Base-by-base conservation (phyloP, 1,140 invertebrate species). In the Ectropis grisescens region DNA sequence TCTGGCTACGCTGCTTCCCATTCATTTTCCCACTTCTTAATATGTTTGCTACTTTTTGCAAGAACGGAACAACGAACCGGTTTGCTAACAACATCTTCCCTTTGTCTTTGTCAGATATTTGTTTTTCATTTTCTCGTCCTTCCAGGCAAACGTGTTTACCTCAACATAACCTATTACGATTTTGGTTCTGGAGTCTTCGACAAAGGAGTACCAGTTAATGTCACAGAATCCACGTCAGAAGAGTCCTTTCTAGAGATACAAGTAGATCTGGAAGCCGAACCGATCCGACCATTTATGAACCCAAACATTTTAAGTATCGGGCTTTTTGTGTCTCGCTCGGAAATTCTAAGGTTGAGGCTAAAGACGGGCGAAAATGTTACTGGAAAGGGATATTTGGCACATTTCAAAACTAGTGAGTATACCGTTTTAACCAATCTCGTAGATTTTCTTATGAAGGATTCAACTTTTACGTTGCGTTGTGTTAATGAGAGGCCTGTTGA, bases 151-250 rank as follows among this genome's bases (percentile, higher is more conserved):
- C 68, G 86, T 28, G 83, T 91, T 1, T 90, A 88, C 83, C 59
- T 91, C 1, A 87, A 89, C 57, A 86, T 91, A 32, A 78, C 72
- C 34, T 78, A 84, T 32, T 87, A 84, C 50, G 84, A 87, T 35
- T 83, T 85, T 39, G 82, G 78, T n/a, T 66, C 74, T 25, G 82
- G 82, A 30, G 42, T 35, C 0, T 79, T 75, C 39, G 43, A 57
- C 2, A 72, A 76, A 10, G 62, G 75, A 0, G 51, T 82, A 0
- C 59, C 70, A 1, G 33, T 57, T 13, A 70, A 74, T 42, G 47
- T 57, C 0, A 56, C 64, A 0, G 58, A 59, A 19, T 15, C 41
- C 1, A 49, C 60, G 5, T 44, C 66, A 0, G 62, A 69, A 13
- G 85, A 85, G n/a, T 82, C 76, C 1, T 65, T 72, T 13, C 59